Evolutionary conservation across 2,888 invertebrate genomes (phyloP), one percentile per base, ranked within the genome.

Genomic region (Drosophila infuscata): DNA sequence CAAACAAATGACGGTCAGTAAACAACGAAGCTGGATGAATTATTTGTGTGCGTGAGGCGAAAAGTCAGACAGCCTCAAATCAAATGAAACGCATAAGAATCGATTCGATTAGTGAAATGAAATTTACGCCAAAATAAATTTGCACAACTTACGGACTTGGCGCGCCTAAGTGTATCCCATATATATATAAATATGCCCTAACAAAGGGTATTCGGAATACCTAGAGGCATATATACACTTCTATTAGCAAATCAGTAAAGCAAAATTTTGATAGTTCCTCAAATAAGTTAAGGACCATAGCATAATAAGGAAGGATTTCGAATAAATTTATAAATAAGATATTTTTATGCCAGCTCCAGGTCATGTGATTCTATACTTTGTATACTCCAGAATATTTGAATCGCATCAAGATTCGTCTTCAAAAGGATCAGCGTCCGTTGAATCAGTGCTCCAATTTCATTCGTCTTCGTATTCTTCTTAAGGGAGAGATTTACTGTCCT

Each of bases 101-200:
- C 86, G 89, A 87, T 87, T 87, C 88, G 86, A 87, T 87, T 89
- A 87, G 89, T 87, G 74, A 84, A 87, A 89, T 87, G 88, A 87
- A 89, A 89, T 87, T 87, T 84, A 89, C 84, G 89, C 81, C 89
- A 87, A 89, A 89, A 87, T 89, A 87, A 84, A 87, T 89, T 89
- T 89, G 75, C 79, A 66, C 80, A 77, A 87, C 88, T 89, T 87
- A 81, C 84, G 59, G 74, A 81, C 74, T 82, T 89, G 76, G 76
- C 80, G 78, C 84, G 80, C 84, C 78, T 75, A 82, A 84, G 73
- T 82, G 80, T 83, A 70, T 64, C 72, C 71, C 38, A 75, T 64
- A 73, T 61, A 77, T 25, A 25, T 67, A 64, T 51, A 43, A 20
- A 29, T 3, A 56, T 64, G 29, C 46, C 17, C 78, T 77, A 2